Percentiles rank a stretch among this genome's conserved stretches.
phyloP scores from a whole-genome alignment of 2,113 vertebrate species.

The Channa argus region DNA sequence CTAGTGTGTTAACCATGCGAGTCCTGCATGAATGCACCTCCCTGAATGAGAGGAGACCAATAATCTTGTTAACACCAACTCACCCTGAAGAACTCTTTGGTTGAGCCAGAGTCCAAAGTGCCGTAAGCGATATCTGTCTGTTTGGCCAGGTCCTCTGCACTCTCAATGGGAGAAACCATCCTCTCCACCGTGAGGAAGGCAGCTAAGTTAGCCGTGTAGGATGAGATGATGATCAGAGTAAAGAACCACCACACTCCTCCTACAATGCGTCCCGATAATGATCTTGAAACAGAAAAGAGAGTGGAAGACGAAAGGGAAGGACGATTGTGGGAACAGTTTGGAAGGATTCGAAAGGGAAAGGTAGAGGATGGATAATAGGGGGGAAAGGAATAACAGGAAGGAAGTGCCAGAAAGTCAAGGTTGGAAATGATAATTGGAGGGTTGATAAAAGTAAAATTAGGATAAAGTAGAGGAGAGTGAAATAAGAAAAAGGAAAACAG shows the following conservation, averaged over 20 bases:
- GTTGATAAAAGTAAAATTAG: conserved; percentile 29
- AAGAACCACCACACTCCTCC: conserved; percentile 99
- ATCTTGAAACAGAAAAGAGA: conserved; percentile 80
- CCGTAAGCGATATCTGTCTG: conserved; percentile 99
- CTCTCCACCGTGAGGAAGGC: conserved; percentile 98
- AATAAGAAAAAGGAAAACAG: conserved; percentile 35
- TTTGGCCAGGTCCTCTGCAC: conserved; percentile 97
- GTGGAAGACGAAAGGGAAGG: background rate
- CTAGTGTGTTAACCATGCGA: background rate
- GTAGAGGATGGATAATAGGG: background rate
- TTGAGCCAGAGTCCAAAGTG: conserved; percentile 97
- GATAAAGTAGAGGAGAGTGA: conserved; percentile 21
- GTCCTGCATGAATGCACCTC: background rate
- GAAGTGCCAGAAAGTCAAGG: conserved; percentile 2
- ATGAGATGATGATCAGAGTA: conserved; percentile 99
- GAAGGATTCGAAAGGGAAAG: conserved; percentile 7
- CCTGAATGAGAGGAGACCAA: conserved; percentile 5
- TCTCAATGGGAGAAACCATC: conserved; percentile 99
- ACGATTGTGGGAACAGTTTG: conserved; percentile 9
- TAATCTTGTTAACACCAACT: conserved; percentile 65
- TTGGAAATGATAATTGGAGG: conserved; percentile 21
- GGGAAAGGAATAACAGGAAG: background rate
- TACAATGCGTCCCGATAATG: conserved; percentile 97
- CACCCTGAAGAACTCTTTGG: conserved; percentile 99
- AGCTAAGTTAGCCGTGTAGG: conserved; percentile 97